Percentiles rank a stretch among this genome's conserved stretches.
Conservation (phyloP, 2,797 vertebrate species). For the Labeo calbasu region DNA sequence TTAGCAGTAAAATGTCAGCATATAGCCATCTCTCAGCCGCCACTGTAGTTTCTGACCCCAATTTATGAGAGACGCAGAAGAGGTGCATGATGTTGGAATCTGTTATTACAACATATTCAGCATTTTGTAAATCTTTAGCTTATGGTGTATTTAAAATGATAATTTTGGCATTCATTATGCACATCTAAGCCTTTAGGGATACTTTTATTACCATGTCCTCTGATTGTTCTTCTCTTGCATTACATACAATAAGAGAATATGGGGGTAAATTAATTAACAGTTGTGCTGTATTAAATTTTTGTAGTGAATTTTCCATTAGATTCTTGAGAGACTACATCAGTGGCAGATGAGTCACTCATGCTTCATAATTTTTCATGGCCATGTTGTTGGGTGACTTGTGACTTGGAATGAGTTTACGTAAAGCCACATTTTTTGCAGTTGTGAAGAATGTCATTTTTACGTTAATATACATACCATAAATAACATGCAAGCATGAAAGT, state of each 20-base stretch:
- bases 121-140: conserved; percentile 55
- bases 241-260: background rate
- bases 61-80: conserved; percentile 71
- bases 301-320: too few species aligned
- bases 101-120: conserved; percentile 65
- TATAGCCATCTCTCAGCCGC: conserved; percentile 69
- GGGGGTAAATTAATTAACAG: background rate
- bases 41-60: conserved; percentile 78
- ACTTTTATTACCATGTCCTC: background rate
- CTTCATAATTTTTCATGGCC: background rate
- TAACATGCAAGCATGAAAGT: background rate
- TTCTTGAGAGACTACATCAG: too few species aligned
- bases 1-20: conserved; percentile 73
- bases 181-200: conserved; percentile 22
- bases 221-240: background rate
- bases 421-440: background rate
- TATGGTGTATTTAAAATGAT: conserved; percentile 48
- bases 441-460: background rate
- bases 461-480: background rate
- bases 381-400: background rate
- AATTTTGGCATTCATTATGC: conserved; percentile 38
- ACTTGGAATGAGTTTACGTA: background rate
- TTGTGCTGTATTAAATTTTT: background rate
- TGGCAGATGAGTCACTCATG: background rate
- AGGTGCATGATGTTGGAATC: conserved; percentile 69